Evolutionary conservation across 2,113 vertebrate species (phyloP), one percentile per base, ranked within the genome.

Genomic region (Nettapus auritus): DNA sequence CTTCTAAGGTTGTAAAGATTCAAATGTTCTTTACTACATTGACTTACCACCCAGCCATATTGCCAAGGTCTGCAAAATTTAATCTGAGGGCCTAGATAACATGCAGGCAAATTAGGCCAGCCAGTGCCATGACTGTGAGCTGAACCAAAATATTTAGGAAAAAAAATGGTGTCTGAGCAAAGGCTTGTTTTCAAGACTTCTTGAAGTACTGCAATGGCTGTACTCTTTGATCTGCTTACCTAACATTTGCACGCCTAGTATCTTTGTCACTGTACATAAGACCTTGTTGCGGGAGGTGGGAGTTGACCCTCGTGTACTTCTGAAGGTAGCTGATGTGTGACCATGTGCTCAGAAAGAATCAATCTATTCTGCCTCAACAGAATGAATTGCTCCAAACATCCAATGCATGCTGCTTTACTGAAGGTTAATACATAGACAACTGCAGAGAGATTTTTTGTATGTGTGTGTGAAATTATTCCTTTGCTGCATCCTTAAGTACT

Each of bases 261-360:
- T 8, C 31, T 50, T 69, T 56, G 9, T 81, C 23, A 4, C 10
- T 6, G 6, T 36, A 14, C 11, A 4, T 13, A 52, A 88, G 17
- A 75, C 22, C 48, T 50, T 38, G 34, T 53, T 44, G 18, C 40
- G 25, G 59, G 34, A 50, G 52, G 23, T 40, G 9, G 15, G 7
- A 6, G 14, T 36, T 57, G 48, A 64, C 26, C 1, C 0, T 56
- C 7, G 0, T 0, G 0, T 55, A 14, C 11, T 55, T 48, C 38
- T 68, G 23, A 60, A 79, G 13, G 20, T 23, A 16, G n/a, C 46
- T 77, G 59, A n/a, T 0, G 2, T 16, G 36, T 73, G 66, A 29
- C 18, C 0, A 0, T 14, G 16, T 0, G 1, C 1, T 2, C 20
- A 64, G 18, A 0, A 0, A 11, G 40, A 57, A 11, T 55, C 74